A percentile compares a stretch with the other conserved stretches of the same genome.
phyloP scores from a whole-genome alignment of 2,113 vertebrate species.

The Rutilus rutilus region DNA sequence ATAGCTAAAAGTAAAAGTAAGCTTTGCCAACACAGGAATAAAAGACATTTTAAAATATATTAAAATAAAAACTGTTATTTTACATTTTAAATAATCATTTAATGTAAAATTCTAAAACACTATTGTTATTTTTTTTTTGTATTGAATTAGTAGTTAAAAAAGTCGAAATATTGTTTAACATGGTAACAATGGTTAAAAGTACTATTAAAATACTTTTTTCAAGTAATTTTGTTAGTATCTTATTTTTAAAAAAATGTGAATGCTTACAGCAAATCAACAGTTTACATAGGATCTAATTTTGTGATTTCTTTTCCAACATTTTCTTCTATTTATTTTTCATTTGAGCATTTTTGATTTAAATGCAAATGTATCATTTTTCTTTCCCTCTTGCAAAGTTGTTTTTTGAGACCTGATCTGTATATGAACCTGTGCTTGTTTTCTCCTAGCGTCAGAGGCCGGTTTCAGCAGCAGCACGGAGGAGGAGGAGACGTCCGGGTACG shows the following conservation, averaged over 20 bases:
- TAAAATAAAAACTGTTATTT: neutral
- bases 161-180: neutral
- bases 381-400: neutral
- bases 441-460: constrained; percentile 59
- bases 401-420: neutral
- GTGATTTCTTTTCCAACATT: too few relatives aligned
- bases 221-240: neutral
- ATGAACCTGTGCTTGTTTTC: neutral
- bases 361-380: neutral
- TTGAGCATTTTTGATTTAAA: neutral
- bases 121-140: neutral
- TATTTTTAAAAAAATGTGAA: neutral
- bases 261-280: neutral
- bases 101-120: neutral
- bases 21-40: neutral
- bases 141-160: neutral
- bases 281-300: neutral
- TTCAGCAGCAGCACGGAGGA: constrained; percentile 72
- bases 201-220: neutral
- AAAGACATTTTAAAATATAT: neutral
- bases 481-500: constrained; percentile 79
- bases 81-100: neutral
- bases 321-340: neutral
- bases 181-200: neutral
- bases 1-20: neutral